Conservation (phyloP, 2,113 vertebrate genomes). For the Pollachius pollachius region DNA sequence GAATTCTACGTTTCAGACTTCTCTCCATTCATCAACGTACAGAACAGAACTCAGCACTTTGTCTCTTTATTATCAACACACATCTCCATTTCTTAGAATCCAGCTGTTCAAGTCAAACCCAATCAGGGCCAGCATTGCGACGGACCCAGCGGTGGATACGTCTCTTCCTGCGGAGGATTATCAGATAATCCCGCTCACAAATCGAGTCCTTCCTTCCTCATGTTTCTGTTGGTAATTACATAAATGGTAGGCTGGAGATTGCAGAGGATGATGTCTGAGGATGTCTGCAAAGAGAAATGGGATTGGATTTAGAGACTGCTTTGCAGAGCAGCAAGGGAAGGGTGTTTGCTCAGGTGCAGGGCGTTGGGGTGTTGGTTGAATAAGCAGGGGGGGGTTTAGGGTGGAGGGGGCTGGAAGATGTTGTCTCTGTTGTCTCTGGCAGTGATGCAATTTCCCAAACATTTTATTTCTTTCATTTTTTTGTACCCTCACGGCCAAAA, state of each 20-base stretch:
- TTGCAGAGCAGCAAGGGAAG: not conserved
- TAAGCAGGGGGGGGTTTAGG: conserved; percentile 5
- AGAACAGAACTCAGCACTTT: no score
- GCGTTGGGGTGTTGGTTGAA: not conserved
- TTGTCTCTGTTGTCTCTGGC: conserved; percentile 2
- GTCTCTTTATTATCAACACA: no score
- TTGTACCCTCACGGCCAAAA: no score
- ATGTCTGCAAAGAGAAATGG: conserved; percentile 22
- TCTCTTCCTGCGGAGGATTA: conserved; percentile 13
- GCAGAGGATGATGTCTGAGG: conserved; percentile 23
- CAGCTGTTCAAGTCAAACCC: no score
- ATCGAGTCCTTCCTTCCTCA: conserved; percentile 41
- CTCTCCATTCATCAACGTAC: no score
- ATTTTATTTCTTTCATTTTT: no score
- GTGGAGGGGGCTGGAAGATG: conserved; percentile 3
- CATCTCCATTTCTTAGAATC: no score
- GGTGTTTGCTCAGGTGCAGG: conserved; percentile 54
- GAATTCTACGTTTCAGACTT: no score
- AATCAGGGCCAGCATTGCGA: no score
- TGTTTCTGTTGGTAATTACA: conserved; percentile 54
- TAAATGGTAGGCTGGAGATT: conserved; percentile 43
- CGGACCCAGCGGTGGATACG: not conserved
- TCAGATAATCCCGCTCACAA: conserved; percentile 34
- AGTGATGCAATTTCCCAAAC: no score
- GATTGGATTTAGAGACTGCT: not conserved